These are phyloP conservation scores for Sepiola atlantica DNA, from an alignment of 2,888 invertebrate genomes.

Conservation along the genomic window DNA sequence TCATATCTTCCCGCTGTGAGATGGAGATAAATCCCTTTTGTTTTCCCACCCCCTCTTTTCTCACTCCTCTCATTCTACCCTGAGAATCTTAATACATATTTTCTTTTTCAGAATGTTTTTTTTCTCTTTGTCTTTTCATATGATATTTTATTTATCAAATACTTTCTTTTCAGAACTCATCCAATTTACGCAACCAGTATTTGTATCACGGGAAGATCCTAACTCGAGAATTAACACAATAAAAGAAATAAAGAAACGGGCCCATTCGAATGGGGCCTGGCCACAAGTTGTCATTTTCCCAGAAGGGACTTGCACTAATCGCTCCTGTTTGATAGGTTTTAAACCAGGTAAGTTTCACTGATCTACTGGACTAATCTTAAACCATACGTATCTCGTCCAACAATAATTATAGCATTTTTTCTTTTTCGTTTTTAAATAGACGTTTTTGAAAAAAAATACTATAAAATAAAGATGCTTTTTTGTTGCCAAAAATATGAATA, in stretches of 20 bases:
- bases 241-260: conserved; percentile 88
- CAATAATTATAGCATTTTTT: too few species aligned
- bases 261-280: conserved; percentile 87
- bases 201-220: conserved; percentile 93
- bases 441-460: too few species aligned
- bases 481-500: too few species aligned
- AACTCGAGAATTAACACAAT: conserved; percentile 93
- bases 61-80: too few species aligned
- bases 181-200: conserved; percentile 94
- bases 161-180: conserved; percentile 82
- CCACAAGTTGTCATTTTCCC: conserved; percentile 96
- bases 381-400: too few species aligned
- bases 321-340: conserved; percentile 83
- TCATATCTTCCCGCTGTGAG: too few species aligned
- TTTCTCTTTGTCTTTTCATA: neutral
- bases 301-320: conserved; percentile 96
- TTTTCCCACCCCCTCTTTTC: too few species aligned
- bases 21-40: too few species aligned
- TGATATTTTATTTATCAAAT: neutral
- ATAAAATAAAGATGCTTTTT: too few species aligned
- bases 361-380: neutral
- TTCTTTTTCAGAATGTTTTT: too few species aligned
- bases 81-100: too few species aligned
- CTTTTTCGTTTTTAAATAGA: too few species aligned
- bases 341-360: conserved; percentile 69